Percentiles rank a stretch among this genome's conserved stretches.
phyloP scores from a whole-genome alignment of 2,888 invertebrate species.

The Plebejus anna region DNA sequence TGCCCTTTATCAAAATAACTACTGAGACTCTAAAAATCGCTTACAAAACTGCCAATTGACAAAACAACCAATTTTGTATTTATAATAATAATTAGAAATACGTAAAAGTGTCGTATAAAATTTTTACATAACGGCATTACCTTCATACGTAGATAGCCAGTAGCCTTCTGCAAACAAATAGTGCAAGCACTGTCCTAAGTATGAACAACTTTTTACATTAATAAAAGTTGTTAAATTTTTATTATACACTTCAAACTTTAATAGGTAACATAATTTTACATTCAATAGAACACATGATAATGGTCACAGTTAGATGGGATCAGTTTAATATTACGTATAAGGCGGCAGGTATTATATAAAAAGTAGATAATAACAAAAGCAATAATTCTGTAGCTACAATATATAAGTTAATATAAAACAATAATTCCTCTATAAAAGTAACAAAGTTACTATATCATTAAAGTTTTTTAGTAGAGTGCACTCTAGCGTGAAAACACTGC shows the following conservation, averaged over 20 bases:
- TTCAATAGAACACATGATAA: neutral
- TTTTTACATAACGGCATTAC: neutral
- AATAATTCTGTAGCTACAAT: neutral
- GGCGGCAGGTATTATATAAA: neutral
- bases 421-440: neutral
- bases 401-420: neutral
- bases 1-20: neutral
- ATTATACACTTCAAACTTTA: neutral
- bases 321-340: slow-evolving; percentile 2
- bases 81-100: neutral
- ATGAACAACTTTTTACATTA: neutral
- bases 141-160: neutral
- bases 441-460: neutral
- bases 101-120: neutral
- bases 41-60: neutral
- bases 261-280: neutral
- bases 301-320: neutral
- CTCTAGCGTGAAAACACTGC: too few relatives aligned
- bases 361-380: neutral
- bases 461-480: too few relatives aligned
- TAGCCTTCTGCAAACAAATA: neutral
- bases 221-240: neutral
- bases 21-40: neutral
- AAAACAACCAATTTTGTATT: neutral
- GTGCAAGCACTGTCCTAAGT: neutral